Evolutionary conservation across 1,140 invertebrate species (phyloP), one percentile per base, ranked within the genome.

Genomic region (Drosophila sp.): DNA sequence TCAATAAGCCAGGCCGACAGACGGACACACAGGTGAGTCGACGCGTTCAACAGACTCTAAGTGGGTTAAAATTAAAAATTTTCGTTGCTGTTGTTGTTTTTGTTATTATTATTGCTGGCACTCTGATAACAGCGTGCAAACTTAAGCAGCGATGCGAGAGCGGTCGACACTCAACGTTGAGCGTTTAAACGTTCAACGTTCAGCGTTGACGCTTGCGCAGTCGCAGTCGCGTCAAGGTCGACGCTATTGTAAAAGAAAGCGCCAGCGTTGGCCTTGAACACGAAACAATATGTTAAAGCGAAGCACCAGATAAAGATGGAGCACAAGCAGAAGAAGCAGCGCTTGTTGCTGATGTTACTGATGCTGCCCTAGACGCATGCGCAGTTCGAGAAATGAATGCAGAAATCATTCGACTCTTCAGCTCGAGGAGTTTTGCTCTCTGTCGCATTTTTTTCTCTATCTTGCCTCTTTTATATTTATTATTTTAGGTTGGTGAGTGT

Each of bases 191-290:
- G 14, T 27, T 34, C 7, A 32, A 32, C 18, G 72, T 21, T 48
- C 11, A 48, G 32, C 46, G 25, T 53, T 53, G 32, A 36, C 76
- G 73, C 79, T 82, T 82, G 75, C 80, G 80, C 76, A 80, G 80
- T 70, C 73, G 76, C 56, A 38, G 43, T 69, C 29, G 74, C 78
- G 48, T 89, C 83, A 89, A 89, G 83, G 83, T 89, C 83, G 83
- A 50, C 59, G 70, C 83, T 89, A 89, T 89, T 89, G 80, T 89
- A 89, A 89, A 89, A 89, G 83, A 89, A 89, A 89, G 83, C 83
- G 83, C 66, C 80, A 89, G 53, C 72, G 83, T 57, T 75, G 82
- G 82, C 82, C 82, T 87, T 87, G 83, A 89, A 89, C 82, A 86
- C 78, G 70, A 84, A 84, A 76, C 50, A 34, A 74, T 75, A 78